These are phyloP conservation scores for Wasmannia auropunctata DNA, from an alignment of 1,140 invertebrate species.

Conservation along the genomic window DNA sequence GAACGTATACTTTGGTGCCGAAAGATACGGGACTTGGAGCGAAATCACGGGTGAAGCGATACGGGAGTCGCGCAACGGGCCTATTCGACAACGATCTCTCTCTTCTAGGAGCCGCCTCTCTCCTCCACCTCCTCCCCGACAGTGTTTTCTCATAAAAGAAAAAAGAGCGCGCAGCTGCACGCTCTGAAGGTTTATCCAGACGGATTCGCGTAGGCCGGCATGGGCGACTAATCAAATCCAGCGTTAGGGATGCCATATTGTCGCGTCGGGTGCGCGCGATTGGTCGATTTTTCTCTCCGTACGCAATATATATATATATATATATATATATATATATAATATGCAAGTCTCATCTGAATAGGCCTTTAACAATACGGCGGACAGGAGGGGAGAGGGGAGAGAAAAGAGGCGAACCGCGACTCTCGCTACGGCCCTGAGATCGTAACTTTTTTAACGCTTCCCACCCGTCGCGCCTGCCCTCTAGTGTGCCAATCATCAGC, in stretches of 20 bases:
- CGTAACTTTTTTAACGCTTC: slow-evolving; percentile 80
- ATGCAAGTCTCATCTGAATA: neutral
- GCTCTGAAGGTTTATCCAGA: slow-evolving; percentile 1
- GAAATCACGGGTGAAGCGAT: neutral
- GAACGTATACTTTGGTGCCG: neutral
- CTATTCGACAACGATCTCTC: slow-evolving; percentile 6
- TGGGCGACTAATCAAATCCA: neutral
- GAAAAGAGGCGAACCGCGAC: neutral
- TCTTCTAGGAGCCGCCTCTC: slow-evolving; percentile 1
- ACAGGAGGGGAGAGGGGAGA: no score
- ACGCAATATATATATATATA: no score
- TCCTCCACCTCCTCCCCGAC: neutral
- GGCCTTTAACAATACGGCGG: neutral
- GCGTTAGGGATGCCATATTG: slow-evolving; percentile 12
- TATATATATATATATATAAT: neutral
- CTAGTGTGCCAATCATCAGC: slow-evolving; percentile 81
- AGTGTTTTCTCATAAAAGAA: slow-evolving; percentile 1
- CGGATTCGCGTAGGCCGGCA: slow-evolving; percentile 1
- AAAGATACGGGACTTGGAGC: neutral
- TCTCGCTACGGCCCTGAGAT: slow-evolving; percentile 74
- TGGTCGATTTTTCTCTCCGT: slow-evolving; percentile 21
- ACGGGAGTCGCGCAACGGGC: neutral
- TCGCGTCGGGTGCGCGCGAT: neutral
- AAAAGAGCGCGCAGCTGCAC: neutral
- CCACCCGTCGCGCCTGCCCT: slow-evolving; percentile 78